A percentile compares a stretch with the other conserved stretches of the same genome.
These are phyloP conservation scores for Cantharis rustica DNA, from an alignment of 2,888 invertebrate species.

Conservation along the genomic window DNA sequence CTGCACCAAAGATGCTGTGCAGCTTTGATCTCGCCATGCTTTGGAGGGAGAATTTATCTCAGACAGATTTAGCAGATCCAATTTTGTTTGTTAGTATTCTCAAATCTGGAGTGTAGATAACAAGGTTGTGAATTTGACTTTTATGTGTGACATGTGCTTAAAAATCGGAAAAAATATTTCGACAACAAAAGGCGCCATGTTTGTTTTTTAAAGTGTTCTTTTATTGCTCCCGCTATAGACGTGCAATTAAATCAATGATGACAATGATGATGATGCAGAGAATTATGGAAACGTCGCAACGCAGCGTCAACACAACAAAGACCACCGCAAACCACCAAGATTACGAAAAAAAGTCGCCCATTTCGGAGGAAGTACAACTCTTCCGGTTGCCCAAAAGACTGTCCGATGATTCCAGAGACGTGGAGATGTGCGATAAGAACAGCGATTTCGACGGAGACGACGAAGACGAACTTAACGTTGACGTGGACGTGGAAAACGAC, in stretches of 20 bases:
- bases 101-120: slow-evolving; percentile 38
- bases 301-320: slow-evolving; percentile 34
- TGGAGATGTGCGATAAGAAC: slow-evolving; percentile 50
- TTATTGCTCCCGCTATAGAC: neutral
- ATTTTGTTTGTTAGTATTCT: slow-evolving; percentile 39
- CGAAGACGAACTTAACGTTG: slow-evolving; percentile 44
- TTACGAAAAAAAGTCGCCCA: slow-evolving; percentile 40
- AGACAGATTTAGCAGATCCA: slow-evolving; percentile 39
- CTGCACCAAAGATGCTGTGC: slow-evolving; percentile 39
- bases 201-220: neutral
- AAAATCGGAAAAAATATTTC: neutral
- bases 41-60: slow-evolving; percentile 34
- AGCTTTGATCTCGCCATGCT: slow-evolving; percentile 39
- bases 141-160: slow-evolving; percentile 25
- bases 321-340: slow-evolving; percentile 27
- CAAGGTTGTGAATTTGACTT: slow-evolving; percentile 8
- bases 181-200: neutral
- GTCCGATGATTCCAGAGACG: slow-evolving; percentile 53
- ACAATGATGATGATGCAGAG: slow-evolving; percentile 61
- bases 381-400: slow-evolving; percentile 51
- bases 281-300: slow-evolving; percentile 46
- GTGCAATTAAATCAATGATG: slow-evolving; percentile 47
- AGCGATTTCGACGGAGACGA: slow-evolving; percentile 38
- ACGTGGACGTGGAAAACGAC: slow-evolving; percentile 55
- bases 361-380: slow-evolving; percentile 43